A percentile compares a stretch with the other conserved stretches of the same genome.
Evolutionary conservation across 1,140 invertebrate species (phyloP).

Genomic region (Drosophila willistoni): DNA sequence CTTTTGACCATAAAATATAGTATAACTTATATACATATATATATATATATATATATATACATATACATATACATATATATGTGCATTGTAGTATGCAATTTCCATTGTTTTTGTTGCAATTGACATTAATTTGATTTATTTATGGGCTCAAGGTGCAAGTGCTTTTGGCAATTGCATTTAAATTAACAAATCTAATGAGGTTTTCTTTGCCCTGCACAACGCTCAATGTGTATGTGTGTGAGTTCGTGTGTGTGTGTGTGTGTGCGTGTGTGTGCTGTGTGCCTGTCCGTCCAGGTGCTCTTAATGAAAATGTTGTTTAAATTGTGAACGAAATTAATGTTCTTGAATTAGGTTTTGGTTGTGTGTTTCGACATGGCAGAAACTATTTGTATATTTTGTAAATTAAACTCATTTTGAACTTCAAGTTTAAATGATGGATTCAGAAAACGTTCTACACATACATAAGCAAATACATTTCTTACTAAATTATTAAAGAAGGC

Average conservation of each 20-base stretch:
- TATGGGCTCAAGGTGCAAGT: constrained; percentile 61
- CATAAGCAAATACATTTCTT: background rate
- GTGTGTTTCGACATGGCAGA: constrained; percentile 12
- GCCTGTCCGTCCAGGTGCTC: constrained; percentile 20
- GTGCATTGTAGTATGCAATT: background rate
- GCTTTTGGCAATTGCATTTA: constrained; percentile 58
- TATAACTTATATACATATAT: background rate
- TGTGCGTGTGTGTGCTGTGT: background rate
- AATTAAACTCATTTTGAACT: constrained; percentile 1
- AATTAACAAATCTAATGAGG: constrained; percentile 73
- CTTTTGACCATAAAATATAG: background rate
- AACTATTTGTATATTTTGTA: constrained; percentile 7
- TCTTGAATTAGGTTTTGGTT: background rate
- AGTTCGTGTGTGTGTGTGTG: background rate
- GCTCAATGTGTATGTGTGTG: background rate
- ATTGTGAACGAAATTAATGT: constrained; percentile 53
- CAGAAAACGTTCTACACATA: background rate
- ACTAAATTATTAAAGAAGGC: no score
- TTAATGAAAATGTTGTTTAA: constrained; percentile 58
- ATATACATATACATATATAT: background rate
- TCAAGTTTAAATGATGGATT: background rate
- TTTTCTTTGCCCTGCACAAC: constrained; percentile 32
- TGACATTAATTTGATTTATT: constrained; percentile 79
- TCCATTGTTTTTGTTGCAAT: constrained; percentile 47
- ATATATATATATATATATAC: background rate